These are phyloP conservation scores for Lagodon rhomboides DNA, from an alignment of 2,797 vertebrate species.

Conservation along the genomic window DNA sequence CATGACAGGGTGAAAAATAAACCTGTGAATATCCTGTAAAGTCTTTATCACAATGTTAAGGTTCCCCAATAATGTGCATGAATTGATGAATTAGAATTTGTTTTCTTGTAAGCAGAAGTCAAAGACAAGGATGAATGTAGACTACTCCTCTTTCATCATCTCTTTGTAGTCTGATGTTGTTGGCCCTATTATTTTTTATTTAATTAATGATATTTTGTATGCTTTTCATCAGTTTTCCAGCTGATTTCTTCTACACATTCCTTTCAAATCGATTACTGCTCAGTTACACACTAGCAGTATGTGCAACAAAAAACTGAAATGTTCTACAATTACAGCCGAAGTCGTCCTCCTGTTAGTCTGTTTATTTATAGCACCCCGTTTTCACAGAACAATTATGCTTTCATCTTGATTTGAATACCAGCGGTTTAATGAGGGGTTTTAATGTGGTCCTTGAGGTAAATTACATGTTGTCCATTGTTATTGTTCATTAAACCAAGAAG, in stretches of 20 bases:
- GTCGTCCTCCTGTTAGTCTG: conserved; percentile 18
- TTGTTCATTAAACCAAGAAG: conserved; percentile 33
- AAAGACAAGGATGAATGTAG: conserved; percentile 1
- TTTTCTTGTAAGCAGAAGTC: neutral
- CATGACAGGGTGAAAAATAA: neutral
- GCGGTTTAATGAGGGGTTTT: conserved; percentile 53
- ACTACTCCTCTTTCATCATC: conserved; percentile 2
- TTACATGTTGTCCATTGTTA: conserved; percentile 42
- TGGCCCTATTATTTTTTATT: neutral
- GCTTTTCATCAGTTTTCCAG: neutral
- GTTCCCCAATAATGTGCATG: neutral
- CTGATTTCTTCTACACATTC: neutral
- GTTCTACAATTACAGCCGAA: neutral
- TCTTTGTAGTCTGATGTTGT: neutral
- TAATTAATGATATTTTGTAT: neutral
- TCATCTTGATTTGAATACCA: conserved; percentile 41
- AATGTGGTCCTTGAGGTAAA: conserved; percentile 42
- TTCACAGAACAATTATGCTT: conserved; percentile 50
- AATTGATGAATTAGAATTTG: conserved; percentile 6
- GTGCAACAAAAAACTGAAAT: neutral
- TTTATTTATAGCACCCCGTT: conserved; percentile 55
- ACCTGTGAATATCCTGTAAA: neutral
- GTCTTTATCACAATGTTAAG: neutral
- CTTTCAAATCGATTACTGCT: neutral
- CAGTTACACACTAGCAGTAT: neutral